phyloP scores from a whole-genome alignment of 2,888 invertebrate species.

The Didymodactylos carnosus region DNA sequence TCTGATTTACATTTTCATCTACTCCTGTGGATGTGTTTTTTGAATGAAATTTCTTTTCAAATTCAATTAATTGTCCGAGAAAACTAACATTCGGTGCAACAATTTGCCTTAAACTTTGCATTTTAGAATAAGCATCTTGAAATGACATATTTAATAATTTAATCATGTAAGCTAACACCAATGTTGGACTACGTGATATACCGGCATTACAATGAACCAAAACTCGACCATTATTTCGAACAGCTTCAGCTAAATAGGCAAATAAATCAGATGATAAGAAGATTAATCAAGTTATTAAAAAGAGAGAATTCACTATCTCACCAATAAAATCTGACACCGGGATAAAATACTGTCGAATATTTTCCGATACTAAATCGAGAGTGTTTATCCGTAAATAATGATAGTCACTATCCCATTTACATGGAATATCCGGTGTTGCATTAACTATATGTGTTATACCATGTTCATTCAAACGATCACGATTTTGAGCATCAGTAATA shows the following conservation, averaged over 20 bases:
- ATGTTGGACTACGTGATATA: constrained; percentile 8
- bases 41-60: not conserved
- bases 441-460: constrained; percentile 19
- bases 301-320: not conserved
- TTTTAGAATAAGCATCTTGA: not conserved
- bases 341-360: constrained; percentile 16
- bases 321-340: constrained; percentile 16
- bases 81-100: not conserved
- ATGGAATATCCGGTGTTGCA: constrained; percentile 16
- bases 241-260: constrained; percentile 7
- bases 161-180: constrained; percentile 10
- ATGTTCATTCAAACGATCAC: constrained; percentile 14
- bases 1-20: too few species aligned
- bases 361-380: constrained; percentile 16
- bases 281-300: not conserved
- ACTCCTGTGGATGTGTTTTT: not conserved
- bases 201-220: constrained; percentile 13
- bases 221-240: constrained; percentile 1
- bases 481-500: constrained; percentile 15
- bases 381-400: constrained; percentile 16
- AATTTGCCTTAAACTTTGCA: not conserved
- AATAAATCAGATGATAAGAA: not conserved
- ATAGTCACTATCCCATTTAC: constrained; percentile 16
- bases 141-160: not conserved
- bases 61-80: not conserved